Conservation (phyloP, 2,888 invertebrate genomes). For the Mactromeris polynyma region DNA sequence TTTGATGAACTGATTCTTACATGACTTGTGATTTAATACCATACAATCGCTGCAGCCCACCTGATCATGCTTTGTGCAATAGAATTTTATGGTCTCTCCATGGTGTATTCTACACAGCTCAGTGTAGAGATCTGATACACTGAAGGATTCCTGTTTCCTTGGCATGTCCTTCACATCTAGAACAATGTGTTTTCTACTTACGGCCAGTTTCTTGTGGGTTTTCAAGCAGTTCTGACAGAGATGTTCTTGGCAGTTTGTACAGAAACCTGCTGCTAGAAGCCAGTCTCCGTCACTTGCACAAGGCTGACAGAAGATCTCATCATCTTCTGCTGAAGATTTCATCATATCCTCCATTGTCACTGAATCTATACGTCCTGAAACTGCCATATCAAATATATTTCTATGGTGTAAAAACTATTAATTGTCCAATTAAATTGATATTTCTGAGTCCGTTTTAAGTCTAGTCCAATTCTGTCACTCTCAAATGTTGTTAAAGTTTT, state of each 20-base stretch:
- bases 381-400: no score
- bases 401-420: no score
- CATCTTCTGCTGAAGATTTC: neutral
- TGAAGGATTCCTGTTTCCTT: neutral
- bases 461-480: no score
- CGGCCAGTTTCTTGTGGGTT: neutral
- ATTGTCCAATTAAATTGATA: no score
- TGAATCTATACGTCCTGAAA: neutral
- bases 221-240: neutral
- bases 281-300: neutral
- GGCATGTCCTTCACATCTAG: neutral
- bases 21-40: neutral
- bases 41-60: neutral
- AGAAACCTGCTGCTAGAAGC: neutral
- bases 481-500: no score
- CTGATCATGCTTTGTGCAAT: neutral
- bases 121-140: neutral
- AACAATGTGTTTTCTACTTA: neutral
- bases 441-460: no score
- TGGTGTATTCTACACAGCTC: neutral
- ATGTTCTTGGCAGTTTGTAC: neutral
- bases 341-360: neutral
- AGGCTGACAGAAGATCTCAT: neutral
- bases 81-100: neutral
- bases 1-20: constrained; percentile 7